These are phyloP conservation scores for Pygoscelis adeliae DNA, from an alignment of 2,113 vertebrate species.

Conservation along the genomic window DNA sequence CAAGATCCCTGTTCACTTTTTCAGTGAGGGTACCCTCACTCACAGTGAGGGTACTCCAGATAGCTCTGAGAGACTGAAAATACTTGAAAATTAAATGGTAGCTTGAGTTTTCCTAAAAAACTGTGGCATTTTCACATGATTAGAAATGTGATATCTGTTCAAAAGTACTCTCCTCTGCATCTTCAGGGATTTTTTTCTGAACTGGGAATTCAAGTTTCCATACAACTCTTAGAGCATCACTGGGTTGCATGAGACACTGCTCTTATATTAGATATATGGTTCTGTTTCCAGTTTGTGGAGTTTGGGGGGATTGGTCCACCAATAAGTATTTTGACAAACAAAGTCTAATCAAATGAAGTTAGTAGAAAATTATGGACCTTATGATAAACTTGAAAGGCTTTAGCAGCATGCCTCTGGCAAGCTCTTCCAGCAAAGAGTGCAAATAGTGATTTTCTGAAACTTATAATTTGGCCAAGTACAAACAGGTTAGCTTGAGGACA, in stretches of 20 bases:
- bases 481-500: not conserved
- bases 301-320: not conserved
- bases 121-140: not conserved
- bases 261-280: not conserved
- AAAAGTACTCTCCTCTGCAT: not conserved
- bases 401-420: not conserved
- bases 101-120: not conserved
- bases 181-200: not conserved
- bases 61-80: not conserved
- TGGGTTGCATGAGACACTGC: not conserved
- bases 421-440: not conserved
- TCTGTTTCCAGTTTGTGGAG: not conserved
- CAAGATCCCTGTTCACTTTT: not conserved
- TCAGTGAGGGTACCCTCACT: not conserved
- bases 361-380: not conserved
- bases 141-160: rapidly evolving
- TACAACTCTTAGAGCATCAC: not conserved
- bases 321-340: not conserved
- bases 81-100: not conserved
- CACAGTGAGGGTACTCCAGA: not conserved
- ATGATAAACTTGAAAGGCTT: not conserved
- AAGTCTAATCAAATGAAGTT: not conserved
- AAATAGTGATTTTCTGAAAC: not conserved
- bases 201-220: not conserved
- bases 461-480: not conserved